These are phyloP conservation scores for Drosophila bocki DNA, from an alignment of 1,140 invertebrate species.

Conservation along the genomic window DNA sequence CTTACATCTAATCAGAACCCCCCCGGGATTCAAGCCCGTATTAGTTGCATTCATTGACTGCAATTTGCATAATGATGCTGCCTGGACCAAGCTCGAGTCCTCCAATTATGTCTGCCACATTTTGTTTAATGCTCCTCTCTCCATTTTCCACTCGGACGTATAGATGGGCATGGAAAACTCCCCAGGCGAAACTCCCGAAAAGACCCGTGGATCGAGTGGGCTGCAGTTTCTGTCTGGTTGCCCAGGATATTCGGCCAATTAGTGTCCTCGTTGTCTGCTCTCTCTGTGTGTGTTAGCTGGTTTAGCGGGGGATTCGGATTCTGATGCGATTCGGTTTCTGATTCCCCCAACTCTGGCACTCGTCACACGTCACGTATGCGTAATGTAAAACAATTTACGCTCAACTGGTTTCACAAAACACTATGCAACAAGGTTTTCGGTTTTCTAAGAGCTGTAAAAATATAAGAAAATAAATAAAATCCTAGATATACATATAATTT, in stretches of 20 bases:
- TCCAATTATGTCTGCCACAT: constrained; percentile 29
- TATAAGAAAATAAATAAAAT: too few species aligned
- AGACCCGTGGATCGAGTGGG: constrained; percentile 4
- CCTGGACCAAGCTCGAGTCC: constrained; percentile 19
- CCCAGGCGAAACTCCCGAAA: constrained; percentile 8
- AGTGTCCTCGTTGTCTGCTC: constrained; percentile 22
- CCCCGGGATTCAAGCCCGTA: constrained; percentile 13
- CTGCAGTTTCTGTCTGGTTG: constrained; percentile 29
- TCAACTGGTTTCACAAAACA: constrained; percentile 12
- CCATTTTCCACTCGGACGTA: constrained; percentile 18
- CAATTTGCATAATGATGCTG: constrained; percentile 58
- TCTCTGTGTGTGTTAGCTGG: background rate
- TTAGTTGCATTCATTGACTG: constrained; percentile 56
- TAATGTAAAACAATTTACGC: constrained; percentile 41
- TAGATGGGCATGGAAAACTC: constrained; percentile 4
- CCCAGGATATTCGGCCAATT: constrained; percentile 49
- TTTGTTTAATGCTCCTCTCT: constrained; percentile 31
- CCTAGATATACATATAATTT: background rate
- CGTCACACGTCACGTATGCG: constrained; percentile 54
- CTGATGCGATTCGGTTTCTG: background rate
- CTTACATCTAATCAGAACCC: constrained; percentile 38
- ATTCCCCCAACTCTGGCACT: background rate
- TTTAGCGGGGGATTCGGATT: background rate
- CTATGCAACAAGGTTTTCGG: background rate
- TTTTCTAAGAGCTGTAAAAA: too few species aligned